Base-by-base conservation (phyloP, 2,113 vertebrate species). In the Parus major region DNA sequence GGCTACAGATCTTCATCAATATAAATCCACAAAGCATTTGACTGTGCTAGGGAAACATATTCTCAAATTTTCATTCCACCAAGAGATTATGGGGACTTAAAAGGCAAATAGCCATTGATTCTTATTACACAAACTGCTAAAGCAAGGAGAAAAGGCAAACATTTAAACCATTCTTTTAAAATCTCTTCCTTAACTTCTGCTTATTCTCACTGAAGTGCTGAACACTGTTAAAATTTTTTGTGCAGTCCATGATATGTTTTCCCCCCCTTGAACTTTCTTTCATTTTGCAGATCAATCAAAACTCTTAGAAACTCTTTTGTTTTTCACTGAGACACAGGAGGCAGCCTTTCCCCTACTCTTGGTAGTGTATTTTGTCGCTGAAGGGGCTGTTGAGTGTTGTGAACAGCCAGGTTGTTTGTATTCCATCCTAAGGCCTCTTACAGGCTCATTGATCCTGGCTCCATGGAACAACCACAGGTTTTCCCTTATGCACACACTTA, bases 31-130 rank as follows among this genome's bases (percentile, higher is more conserved):
- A 92, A 88, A 94, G 85, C 59, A 52, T 82, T 76, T 92, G 50
- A 65, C 81, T 92, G 83, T 44, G 61, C 39, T 50, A 23, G 55
- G 31, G 69, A 95, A 96, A 78, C 44, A 31, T 29, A 92, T 11
- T 53, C 42, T 86, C 79, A 96, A 94, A 29, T 63, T 85, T 92
- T 71, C 90, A 63, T 93, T 87, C 76, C n/a, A 64, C 10, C 17
- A 89, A 89, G 39, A 96, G 89, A 84, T 80, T 83, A 89, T 0
- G 1, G 80, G 75, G 94, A 96, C 46, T 73, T 85, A 76, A 94
- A 91, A 97, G 66, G 79, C 82, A 96, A 96, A 95, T 42, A 90
- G 82, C 47, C 87, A 88, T 87, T 66, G 73, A 93, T 90, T 95
- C 80, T 63, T 93, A 71, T 72, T 96, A 90, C 75, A 72, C 4